phyloP scores from a whole-genome alignment of 2,888 invertebrate species.

The Chloroclystis v-ata region DNA sequence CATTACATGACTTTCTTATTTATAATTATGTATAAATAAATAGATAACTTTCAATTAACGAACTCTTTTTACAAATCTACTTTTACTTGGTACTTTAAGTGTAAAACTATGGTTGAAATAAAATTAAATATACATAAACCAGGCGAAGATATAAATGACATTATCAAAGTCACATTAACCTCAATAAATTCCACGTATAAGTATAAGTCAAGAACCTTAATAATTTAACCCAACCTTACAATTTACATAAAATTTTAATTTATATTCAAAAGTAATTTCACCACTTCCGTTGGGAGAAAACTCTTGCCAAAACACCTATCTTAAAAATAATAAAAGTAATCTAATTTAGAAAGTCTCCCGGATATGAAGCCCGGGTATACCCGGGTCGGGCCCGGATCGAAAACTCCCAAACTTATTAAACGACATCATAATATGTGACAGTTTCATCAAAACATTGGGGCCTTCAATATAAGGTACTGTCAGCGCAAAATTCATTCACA shows the following conservation, averaged over 20 bases:
- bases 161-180: too few species aligned
- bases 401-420: slow-evolving; percentile 43
- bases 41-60: too few species aligned
- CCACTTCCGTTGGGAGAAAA: not conserved
- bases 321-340: not conserved
- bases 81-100: too few species aligned
- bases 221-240: too few species aligned
- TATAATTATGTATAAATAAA: too few species aligned
- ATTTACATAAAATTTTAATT: not conserved
- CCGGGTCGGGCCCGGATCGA: slow-evolving; percentile 18
- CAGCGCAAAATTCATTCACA: too few species aligned
- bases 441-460: slow-evolving; percentile 34
- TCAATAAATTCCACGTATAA: too few species aligned
- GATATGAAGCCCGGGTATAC: not conserved
- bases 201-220: too few species aligned
- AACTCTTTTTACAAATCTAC: too few species aligned
- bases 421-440: slow-evolving; percentile 39
- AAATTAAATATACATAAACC: not conserved
- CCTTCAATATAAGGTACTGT: not conserved
- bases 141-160: too few species aligned
- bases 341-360: not conserved
- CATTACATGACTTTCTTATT: too few species aligned
- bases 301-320: not conserved
- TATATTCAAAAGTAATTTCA: not conserved
- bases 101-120: too few species aligned